Conservation (phyloP, 2,113 vertebrate species). For the Corydoras sp. region DNA sequence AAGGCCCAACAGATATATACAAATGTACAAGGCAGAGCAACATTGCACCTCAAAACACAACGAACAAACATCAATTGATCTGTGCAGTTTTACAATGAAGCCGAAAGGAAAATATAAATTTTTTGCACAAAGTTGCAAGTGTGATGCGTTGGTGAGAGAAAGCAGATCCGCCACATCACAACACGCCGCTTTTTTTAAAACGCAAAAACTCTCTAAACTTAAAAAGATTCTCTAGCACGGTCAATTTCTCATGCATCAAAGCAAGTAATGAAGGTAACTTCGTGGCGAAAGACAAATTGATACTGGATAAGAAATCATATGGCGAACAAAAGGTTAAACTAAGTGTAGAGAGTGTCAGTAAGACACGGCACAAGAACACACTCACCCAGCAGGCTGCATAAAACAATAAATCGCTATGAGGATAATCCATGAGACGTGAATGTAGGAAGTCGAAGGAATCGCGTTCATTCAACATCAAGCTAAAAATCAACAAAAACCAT, state of each 20-base stretch:
- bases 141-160: neutral
- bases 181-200: conserved; percentile 4
- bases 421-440: conserved; percentile 49
- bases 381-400: conserved; percentile 19
- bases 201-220: no score
- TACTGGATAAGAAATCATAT: no score
- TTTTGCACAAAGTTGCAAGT: conserved; percentile 19
- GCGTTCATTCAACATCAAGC: no score
- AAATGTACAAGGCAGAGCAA: conserved; percentile 7
- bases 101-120: no score
- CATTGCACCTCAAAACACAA: neutral
- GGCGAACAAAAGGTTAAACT: no score
- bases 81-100: neutral
- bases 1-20: neutral
- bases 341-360: no score
- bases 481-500: conserved; percentile 3
- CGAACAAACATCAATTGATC: neutral
- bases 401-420: conserved; percentile 36
- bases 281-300: no score
- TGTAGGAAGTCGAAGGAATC: neutral
- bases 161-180: conserved; percentile 23
- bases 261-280: no score
- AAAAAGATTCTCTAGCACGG: no score
- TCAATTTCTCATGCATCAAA: no score
- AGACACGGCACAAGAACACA: neutral